Base-by-base conservation (phyloP, 1,140 invertebrate species). In the Oreohelix idahoensis region DNA sequence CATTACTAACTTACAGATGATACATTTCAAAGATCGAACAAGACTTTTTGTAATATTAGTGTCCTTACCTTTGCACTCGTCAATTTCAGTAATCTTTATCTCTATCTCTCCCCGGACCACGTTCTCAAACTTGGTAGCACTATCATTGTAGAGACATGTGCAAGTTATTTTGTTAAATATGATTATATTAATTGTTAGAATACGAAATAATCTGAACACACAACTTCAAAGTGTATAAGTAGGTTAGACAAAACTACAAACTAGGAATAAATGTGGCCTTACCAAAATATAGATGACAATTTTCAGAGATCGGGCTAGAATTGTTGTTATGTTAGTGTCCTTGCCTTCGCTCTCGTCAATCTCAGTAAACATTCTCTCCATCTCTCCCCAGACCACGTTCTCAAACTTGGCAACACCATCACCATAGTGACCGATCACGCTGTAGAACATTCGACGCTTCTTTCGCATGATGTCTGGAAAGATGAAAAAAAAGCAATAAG, bases 401-500 rank as follows among this genome's bases (percentile, higher is more conserved):
- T 75, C 73, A 45, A 75, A 75, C 39, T 49, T 75, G 11, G 10
- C 73, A 11, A 75, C 73, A 15, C 73, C 73, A 42, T 75, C 73
- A 17, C 73, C 73, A 42, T 75, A 75, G 11, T 45, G 36, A 17
- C 35, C 73, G 15, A 75, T 20, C 26, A 29, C 73, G 10, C n/a
- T 75, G 42, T 45, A 42, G 73, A 75, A 75, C 11, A 75, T 11
- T 4, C 42, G 36, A 13, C 73, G 35, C 73, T 75, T 75, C 73
- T 75, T 75, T 32, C 26, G 15, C 53, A 58, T 58, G 8, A 58
- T 15, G 26, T 8, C 53, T 58, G 53, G 23, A 23, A n/a, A 4
- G 13, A 58, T 23, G 53, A 49, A 11, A 49, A 49, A 49, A 49
- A 49, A 49, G n/a, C n/a, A n/a, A n/a, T n/a, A n/a, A n/a, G n/a